A percentile compares a stretch with the other conserved stretches of the same genome.
Evolutionary conservation across 2,888 invertebrate genomes (phyloP).

Genomic region (Apamea anceps): DNA sequence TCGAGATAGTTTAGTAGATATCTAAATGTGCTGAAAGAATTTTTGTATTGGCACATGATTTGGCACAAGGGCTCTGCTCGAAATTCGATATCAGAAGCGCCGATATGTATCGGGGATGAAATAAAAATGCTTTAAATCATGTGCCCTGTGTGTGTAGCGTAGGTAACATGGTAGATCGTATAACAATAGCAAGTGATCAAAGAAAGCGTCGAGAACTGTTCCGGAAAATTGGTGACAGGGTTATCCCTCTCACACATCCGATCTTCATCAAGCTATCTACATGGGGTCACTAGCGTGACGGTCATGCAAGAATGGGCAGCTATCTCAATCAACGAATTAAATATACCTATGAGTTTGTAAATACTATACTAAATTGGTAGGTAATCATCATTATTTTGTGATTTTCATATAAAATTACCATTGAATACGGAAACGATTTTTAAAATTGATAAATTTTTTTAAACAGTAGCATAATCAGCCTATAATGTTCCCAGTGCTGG

Average conservation of each 20-base stretch:
- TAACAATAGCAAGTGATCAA: not conserved
- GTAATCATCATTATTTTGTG: constrained; percentile 28
- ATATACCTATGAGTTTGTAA: not conserved
- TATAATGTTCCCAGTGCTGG: not conserved
- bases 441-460: not conserved
- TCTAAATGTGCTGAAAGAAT: constrained; percentile 15
- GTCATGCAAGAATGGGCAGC: constrained; percentile 18
- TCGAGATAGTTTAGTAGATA: not conserved
- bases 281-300: constrained; percentile 13
- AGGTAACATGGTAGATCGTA: too few relatives aligned
- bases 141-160: not conserved
- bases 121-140: not conserved
- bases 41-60: constrained; percentile 35
- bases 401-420: not conserved
- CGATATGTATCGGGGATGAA: not conserved
- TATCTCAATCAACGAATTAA: not conserved
- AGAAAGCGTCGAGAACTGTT: constrained; percentile 15
- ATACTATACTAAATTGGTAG: not conserved
- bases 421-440: not conserved
- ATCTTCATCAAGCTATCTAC: not conserved
- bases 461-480: not conserved
- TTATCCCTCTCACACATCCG: not conserved
- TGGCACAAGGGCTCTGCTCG: constrained; percentile 24
- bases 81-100: not conserved
- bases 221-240: constrained; percentile 5